Evolutionary conservation across 2,888 invertebrate genomes (phyloP), one percentile per base, ranked within the genome.

Genomic region (Suillia variegata): DNA sequence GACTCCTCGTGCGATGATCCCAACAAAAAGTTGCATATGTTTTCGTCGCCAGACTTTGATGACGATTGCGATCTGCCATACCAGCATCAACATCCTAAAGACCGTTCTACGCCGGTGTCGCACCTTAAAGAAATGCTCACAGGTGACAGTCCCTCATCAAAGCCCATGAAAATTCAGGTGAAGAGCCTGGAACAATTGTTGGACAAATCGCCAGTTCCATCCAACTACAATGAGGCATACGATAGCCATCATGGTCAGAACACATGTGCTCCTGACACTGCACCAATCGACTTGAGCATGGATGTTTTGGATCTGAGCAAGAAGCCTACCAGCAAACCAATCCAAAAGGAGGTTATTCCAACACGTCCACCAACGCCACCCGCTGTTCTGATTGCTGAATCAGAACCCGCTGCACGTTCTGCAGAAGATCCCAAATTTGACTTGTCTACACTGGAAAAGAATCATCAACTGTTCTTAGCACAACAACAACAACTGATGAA

Each of bases 231-330:
- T 45, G 85, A 86, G 66, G 84, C 81, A 51, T 83, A 84, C 17
- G 73, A 76, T 62, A 73, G 81, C 18, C 82, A 83, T 48, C 68
- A 78, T 52, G 82, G 81, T 18, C 67, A 79, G 12, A 83, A 84
- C 18, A 76, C 71, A 4, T 4, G 38, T 13, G 49, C 12, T 15
- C 15, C 33, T 1, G 79, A 86, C 21, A 88, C 89, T 0, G 85
- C 86, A 0, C 75, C 91, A 0, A 85, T 92, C 56, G 92, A 93
- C 80, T 84, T 92, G 22, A 89, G 89, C 57, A 90, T 89, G 82
- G 90, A 92, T 78, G 93, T 90, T 3, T 84, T 94, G 49, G 94
- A 94, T 82, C 85, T 94, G 64, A 93, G 93, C 77, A 92, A 91
- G 76, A 93, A 93, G 81, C 87, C 86, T 1, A 59, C 68, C 17